Evolutionary conservation across 2,113 vertebrate genomes (phyloP), one percentile per base, ranked within the genome.

Genomic region (Corythoichthys haematopterus): DNA sequence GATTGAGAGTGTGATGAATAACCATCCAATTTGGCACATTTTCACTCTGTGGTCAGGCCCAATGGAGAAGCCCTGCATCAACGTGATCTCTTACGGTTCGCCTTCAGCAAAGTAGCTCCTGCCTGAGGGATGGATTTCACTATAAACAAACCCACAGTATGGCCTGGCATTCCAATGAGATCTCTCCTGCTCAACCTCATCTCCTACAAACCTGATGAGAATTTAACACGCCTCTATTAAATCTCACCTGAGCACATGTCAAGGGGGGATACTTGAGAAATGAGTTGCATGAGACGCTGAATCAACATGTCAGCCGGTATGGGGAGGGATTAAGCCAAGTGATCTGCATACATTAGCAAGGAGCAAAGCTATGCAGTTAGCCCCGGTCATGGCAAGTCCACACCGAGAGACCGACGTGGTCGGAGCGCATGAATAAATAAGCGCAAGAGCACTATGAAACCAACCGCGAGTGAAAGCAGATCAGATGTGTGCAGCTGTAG

Each of bases 361-460:
- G 73, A 51, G 71, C 70, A 83, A 70, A 66, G 46, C 20, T 48
- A 68, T 65, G 43, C 28, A 16, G 71, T 80, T 59, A 74, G 51
- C 52, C 55, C 11, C 56, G 66, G 33, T 38, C 28, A 33, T 3
- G 8, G n/a, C 47, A 7, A 47, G 53, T 64, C 38, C 66, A 16
- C 60, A 66, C 38, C 35, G 57, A 46, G 65, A 70, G 74, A 68
- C 50, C 63, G 70, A 55, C 69, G 68, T 59, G 66, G 70, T 58
- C 55, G 48, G 43, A 67, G 76, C 60, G 59, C 68, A 83, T 88
- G 36, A 84, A 85, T 85, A 80, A 84, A 70, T 81, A 35, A 86
- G 66, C 14, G 71, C 60, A 28, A 37, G 33, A 63, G 66, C 66
- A 36, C 70, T 55, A 73, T 74, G 69, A 79, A 77, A 79, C 62